Conservation (phyloP, 2,797 vertebrate species). For the Lophius americanus region DNA sequence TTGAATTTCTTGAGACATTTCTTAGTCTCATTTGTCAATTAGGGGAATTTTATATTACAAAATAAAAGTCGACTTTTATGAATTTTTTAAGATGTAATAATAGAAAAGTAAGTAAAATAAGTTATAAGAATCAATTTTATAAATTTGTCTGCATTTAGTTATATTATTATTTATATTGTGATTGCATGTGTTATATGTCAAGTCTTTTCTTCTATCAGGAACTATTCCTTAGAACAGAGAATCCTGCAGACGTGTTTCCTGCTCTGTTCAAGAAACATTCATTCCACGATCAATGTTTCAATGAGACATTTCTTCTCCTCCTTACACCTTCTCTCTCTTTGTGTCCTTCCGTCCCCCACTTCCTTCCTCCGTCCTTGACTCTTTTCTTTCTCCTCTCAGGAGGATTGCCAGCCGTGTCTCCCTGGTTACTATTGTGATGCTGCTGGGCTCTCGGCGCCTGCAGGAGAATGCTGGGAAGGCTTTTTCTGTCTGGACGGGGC, state of each 20-base stretch:
- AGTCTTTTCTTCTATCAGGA: background rate
- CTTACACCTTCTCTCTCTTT: slow-evolving; percentile 4
- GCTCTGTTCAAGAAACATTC: slow-evolving; percentile 27
- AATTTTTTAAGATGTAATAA: background rate
- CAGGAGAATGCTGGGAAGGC: slow-evolving; percentile 84
- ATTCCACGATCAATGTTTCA: slow-evolving; percentile 28
- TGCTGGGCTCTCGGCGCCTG: slow-evolving; percentile 77
- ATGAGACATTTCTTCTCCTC: slow-evolving; percentile 7
- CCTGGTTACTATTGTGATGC: slow-evolving; percentile 84
- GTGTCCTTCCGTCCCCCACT: background rate
- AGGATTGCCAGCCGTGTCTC: slow-evolving; percentile 80
- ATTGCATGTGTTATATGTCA: background rate
- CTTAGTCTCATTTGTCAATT: no score
- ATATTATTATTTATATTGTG: background rate
- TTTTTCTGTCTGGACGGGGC: slow-evolving; percentile 85
- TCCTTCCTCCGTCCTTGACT: background rate
- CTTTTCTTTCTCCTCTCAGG: slow-evolving; percentile 66
- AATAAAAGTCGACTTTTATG: background rate
- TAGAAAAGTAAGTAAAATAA: background rate
- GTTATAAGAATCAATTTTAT: background rate
- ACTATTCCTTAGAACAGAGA: background rate
- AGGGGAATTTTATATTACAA: background rate
- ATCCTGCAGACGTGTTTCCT: background rate
- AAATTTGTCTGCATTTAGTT: background rate
- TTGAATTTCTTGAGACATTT: no score